Evolutionary conservation across 1,140 invertebrate genomes (phyloP).

Genomic region (Drosophila equinoxialis): DNA sequence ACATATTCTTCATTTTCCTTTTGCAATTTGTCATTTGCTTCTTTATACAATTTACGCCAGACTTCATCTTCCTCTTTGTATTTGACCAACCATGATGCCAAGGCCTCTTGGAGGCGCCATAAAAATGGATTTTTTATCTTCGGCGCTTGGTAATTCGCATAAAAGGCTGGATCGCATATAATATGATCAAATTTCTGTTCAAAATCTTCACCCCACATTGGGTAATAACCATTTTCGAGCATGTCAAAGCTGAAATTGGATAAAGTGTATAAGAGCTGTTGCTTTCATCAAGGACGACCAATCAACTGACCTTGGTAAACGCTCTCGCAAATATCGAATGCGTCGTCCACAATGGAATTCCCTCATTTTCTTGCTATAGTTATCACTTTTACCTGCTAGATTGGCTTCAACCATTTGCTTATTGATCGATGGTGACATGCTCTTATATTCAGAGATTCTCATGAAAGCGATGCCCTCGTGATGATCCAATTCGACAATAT

Average conservation of each 20-base stretch:
- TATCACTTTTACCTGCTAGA: slow-evolving; percentile 32
- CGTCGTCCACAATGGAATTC: slow-evolving; percentile 28
- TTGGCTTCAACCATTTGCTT: slow-evolving; percentile 2
- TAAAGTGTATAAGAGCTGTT: too few relatives aligned
- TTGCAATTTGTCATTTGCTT: not conserved
- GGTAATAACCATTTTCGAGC: slow-evolving; percentile 35
- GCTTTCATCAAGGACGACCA: not conserved
- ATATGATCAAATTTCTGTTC: slow-evolving; percentile 39
- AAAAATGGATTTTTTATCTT: not conserved
- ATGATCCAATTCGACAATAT: slow-evolving; percentile 32
- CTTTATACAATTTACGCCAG: not conserved
- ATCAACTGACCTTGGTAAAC: slow-evolving; percentile 38
- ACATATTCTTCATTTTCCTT: not conserved
- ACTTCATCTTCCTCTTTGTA: slow-evolving; percentile 11
- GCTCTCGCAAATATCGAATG: slow-evolving; percentile 49
- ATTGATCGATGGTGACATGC: not conserved
- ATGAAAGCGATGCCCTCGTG: slow-evolving; percentile 25
- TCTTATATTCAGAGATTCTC: not conserved
- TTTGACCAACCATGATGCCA: slow-evolving; percentile 33
- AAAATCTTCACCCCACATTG: slow-evolving; percentile 18
- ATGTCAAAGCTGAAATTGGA: slow-evolving; percentile 34
- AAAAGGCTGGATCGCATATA: slow-evolving; percentile 27
- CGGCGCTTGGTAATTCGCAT: slow-evolving; percentile 19
- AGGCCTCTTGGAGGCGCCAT: slow-evolving; percentile 7
- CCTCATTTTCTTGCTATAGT: not conserved